Base-by-base conservation (phyloP, 2,113 vertebrate species). In the Epinephelus cyanopodus region DNA sequence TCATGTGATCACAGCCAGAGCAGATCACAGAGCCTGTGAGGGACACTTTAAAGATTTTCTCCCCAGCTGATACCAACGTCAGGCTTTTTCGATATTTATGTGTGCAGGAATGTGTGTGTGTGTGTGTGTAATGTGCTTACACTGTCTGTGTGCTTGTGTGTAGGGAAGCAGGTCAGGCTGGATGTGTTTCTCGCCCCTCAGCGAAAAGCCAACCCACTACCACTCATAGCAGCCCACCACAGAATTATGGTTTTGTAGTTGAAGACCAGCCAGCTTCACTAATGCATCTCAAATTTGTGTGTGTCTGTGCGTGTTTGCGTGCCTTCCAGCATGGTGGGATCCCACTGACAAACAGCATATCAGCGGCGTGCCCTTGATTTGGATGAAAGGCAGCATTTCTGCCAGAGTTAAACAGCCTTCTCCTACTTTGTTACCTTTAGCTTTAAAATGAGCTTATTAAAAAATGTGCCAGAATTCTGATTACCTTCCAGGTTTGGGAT, bases 1-100 rank as follows among this genome's bases (percentile, higher is more conserved):
- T 85, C 88, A 91, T 82, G 89, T 89, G 90, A 92, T 93, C 92
- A 92, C 77, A 86, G 71, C 18, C 5, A 66, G 74, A 73, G 83
- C 63, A 64, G 81, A 89, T 91, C 90, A 86, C 86, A 82, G 42
- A 13, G 58, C 80, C 79, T 39, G 63, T 54, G 63, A 89, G 79
- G 80, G 86, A 87, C 87, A 66, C 79, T 79, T 87, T 86, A 75
- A 83, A 87, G 80, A 84, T 85, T 86, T 78, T 74, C 61, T 78
- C 60, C 60, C 7, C 23, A 63, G 81, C 74, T 80, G 65, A 83
- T 66, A 39, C 23, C 58, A 6, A 42, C 79, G 12, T 76, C 66
- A 37, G 66, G 69, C 63, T 57, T 62, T 42, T 42, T 70, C 53
- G 5, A 4, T 76, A 65, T 74, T n/a, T 45, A 50, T 70, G 50